A percentile compares a stretch with the other conserved stretches of the same genome.
phyloP scores from a whole-genome alignment of 2,888 invertebrate genomes.

The Mythimna vitellina region DNA sequence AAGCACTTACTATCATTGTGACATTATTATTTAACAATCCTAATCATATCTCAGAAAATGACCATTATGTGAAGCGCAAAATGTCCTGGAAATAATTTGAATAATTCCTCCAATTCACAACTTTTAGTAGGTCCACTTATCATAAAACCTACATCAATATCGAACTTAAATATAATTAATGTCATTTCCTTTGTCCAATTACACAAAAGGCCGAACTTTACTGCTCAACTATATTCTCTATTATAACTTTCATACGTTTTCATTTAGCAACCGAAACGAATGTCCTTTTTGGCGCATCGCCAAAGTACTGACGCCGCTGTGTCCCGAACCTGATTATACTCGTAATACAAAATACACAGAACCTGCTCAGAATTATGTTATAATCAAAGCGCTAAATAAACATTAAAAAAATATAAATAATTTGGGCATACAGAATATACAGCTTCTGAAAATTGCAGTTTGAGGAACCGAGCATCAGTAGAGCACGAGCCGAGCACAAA shows the following conservation, averaged over 20 bases:
- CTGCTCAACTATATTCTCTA: constrained; percentile 48
- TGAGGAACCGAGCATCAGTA: not conserved
- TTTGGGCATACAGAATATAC: not conserved
- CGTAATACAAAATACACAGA: constrained; percentile 48
- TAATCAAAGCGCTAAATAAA: constrained; percentile 48
- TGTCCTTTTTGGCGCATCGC: constrained; percentile 62
- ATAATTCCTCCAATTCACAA: constrained; percentile 29
- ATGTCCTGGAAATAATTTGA: constrained; percentile 17
- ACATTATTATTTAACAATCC: no score
- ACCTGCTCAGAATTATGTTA: constrained; percentile 55
- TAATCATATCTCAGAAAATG: not conserved
- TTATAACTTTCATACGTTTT: constrained; percentile 61
- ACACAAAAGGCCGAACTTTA: constrained; percentile 55
- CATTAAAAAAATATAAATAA: constrained; percentile 1
- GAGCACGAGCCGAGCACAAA: no score
- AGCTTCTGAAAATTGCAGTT: not conserved
- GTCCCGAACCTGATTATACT: constrained; percentile 55
- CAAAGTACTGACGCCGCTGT: constrained; percentile 60
- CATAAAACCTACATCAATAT: constrained; percentile 49
- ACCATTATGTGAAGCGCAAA: constrained; percentile 5
- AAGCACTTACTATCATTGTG: no score
- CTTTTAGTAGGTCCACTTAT: constrained; percentile 4
- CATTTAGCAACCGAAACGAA: constrained; percentile 61
- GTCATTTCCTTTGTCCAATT: constrained; percentile 56
- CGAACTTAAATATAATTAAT: constrained; percentile 42